Conservation (phyloP, 1,140 invertebrate genomes). For the Microplitis mediator region DNA sequence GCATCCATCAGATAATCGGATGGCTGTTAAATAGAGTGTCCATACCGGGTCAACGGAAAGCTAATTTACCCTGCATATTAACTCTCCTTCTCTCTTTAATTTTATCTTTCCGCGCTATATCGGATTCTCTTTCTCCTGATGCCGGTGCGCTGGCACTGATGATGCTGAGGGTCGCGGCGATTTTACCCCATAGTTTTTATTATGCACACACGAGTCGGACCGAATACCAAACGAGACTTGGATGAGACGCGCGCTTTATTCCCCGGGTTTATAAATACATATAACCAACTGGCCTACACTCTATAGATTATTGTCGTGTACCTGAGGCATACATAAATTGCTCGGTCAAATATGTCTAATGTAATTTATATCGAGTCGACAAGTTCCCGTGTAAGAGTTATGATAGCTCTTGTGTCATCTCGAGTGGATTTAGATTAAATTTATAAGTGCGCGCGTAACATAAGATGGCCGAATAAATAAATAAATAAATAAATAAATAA, state of each 20-base stretch:
- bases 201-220: no score
- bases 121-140: background rate
- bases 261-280: background rate
- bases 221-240: no score
- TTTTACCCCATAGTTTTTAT: no score
- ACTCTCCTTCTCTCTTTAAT: conserved; percentile 4
- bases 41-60: conserved; percentile 47
- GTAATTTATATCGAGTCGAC: background rate
- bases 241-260: background rate
- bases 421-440: no score
- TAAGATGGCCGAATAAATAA: no score
- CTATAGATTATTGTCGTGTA: background rate
- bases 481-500: no score
- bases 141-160: background rate
- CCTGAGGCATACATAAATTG: background rate
- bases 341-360: conserved; percentile 4
- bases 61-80: conserved; percentile 44
- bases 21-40: conserved; percentile 53
- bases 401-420: no score
- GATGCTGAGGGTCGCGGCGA: no score
- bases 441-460: no score
- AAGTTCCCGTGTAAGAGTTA: no score
- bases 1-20: conserved; percentile 39
- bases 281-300: background rate
- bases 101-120: background rate